Conservation (phyloP, 2,113 vertebrate genomes). For the Uropsilus gracilis region DNA sequence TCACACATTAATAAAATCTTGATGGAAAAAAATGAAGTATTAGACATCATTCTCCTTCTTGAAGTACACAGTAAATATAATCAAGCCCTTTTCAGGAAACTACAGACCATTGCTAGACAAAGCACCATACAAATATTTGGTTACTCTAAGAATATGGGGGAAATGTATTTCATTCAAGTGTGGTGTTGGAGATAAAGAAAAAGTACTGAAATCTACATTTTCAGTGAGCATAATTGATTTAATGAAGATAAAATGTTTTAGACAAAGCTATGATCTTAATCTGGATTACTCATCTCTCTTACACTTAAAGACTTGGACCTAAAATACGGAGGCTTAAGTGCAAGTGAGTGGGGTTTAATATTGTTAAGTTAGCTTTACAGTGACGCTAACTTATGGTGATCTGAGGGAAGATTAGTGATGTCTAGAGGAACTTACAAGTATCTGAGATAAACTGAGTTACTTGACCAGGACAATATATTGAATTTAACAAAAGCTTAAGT, state of each 20-base stretch:
- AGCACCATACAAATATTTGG: not conserved
- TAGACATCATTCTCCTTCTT: too few relatives aligned
- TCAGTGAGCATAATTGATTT: not conserved
- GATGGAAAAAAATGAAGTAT: too few relatives aligned
- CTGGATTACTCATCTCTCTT: not conserved
- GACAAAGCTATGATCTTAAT: not conserved
- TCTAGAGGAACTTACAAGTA: not conserved
- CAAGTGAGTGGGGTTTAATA: not conserved
- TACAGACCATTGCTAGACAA: not conserved
- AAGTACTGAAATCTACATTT: not conserved
- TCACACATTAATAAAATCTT: too few relatives aligned
- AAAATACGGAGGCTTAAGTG: not conserved
- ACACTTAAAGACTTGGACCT: not conserved
- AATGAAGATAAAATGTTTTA: slow-evolving; percentile 57
- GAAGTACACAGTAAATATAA: not conserved
- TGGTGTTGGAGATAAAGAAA: not conserved
- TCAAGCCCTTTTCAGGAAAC: not conserved
- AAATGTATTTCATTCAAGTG: slow-evolving; percentile 10
- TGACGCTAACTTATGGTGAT: too few relatives aligned
- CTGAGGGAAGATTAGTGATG: not conserved
- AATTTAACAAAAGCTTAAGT: slow-evolving; percentile 7
- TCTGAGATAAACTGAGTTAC: slow-evolving; percentile 22
- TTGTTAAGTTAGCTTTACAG: not conserved
- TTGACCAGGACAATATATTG: not conserved
- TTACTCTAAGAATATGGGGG: not conserved